Percentiles rank a stretch among this genome's conserved stretches.
These are phyloP conservation scores for Pygoscelis antarcticus DNA, from an alignment of 2,113 vertebrate genomes.

Conservation along the genomic window DNA sequence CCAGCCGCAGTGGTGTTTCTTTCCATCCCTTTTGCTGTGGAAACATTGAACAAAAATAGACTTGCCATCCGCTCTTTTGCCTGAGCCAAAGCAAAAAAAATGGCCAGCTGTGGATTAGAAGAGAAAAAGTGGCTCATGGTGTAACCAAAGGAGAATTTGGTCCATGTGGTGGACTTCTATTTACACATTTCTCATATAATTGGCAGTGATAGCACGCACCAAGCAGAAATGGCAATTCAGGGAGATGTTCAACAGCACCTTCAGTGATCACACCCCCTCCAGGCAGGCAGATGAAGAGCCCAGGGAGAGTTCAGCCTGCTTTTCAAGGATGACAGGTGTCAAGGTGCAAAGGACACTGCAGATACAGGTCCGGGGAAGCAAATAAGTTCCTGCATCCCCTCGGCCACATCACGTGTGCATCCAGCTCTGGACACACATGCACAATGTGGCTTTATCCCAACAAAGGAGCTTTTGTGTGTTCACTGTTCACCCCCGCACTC, in stretches of 20 bases:
- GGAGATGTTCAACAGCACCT: background rate
- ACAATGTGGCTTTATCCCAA: background rate
- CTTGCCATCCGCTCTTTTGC: background rate
- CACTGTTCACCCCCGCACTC: background rate
- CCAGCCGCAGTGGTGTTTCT: background rate
- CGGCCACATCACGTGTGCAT: accelerated
- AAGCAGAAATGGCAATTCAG: background rate
- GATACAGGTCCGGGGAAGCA: background rate
- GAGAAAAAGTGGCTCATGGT: background rate
- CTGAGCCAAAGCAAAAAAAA: background rate
- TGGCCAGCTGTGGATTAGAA: background rate
- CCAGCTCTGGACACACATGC: background rate
- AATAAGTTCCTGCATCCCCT: background rate
- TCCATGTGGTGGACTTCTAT: background rate
- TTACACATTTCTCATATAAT: background rate
- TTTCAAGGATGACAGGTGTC: background rate
- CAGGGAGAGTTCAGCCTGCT: background rate
- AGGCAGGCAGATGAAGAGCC: background rate
- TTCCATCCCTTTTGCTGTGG: background rate
- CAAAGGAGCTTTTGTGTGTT: conserved; percentile 34
- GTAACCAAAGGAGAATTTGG: background rate
- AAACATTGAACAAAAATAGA: background rate
- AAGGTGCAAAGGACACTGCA: background rate
- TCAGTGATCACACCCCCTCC: background rate
- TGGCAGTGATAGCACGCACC: background rate